Percentiles rank a stretch among this genome's conserved stretches.
phyloP scores from a whole-genome alignment of 1,140 invertebrate species.

The Leptestheria dahalacensis region DNA sequence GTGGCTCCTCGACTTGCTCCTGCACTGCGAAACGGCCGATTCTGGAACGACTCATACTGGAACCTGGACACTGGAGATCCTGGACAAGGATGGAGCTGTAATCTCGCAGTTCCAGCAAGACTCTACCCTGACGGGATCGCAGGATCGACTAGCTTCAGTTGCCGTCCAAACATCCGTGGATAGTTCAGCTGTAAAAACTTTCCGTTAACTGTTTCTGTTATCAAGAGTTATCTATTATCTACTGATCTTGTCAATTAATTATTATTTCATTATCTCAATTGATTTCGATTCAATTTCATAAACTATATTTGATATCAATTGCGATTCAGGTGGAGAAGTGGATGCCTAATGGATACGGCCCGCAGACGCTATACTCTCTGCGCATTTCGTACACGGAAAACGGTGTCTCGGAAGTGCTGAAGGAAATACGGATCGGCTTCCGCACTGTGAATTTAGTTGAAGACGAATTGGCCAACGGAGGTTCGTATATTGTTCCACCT shows the following conservation, averaged over 20 bases:
- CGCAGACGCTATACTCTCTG: not conserved
- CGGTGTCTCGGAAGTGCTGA: not conserved
- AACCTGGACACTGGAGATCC: not conserved
- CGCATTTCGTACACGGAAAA: not conserved
- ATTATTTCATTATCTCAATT: too few relatives aligned
- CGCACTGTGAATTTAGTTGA: conserved; percentile 1
- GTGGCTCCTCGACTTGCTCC: not conserved
- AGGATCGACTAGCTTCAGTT: not conserved
- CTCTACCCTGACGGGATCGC: not conserved
- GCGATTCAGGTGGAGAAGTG: conserved; percentile 41
- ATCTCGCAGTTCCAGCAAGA: not conserved
- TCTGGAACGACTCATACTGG: not conserved
- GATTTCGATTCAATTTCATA: not conserved
- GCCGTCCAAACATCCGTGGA: not conserved
- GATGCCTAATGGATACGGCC: conserved; percentile 92
- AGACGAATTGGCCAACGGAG: not conserved
- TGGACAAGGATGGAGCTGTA: not conserved
- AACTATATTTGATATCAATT: not conserved
- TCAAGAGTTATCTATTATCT: too few relatives aligned
- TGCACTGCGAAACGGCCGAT: conserved; percentile 6
- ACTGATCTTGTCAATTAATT: too few relatives aligned
- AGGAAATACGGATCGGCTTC: not conserved
- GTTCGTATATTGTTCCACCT: not conserved
- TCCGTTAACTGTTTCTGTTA: not conserved
- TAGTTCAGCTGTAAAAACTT: not conserved